Base-by-base conservation (phyloP, 2,888 invertebrate genomes). In the Sphecodes monilicornis region DNA sequence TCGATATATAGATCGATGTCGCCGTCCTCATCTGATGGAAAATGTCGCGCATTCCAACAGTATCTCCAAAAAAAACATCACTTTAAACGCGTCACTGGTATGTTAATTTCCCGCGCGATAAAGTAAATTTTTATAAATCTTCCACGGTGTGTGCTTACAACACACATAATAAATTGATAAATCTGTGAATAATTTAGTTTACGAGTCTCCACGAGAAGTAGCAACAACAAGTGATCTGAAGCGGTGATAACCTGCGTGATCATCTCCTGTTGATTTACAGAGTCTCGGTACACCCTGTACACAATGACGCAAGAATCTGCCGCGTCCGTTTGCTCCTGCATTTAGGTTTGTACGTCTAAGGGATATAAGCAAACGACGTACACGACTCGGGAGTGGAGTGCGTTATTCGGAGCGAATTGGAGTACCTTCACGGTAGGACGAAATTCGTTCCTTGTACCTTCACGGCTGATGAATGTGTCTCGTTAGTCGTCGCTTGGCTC, bases 401-500 rank as follows among this genome's bases (percentile, higher is more conserved):
- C 90, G 91, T 90, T 91, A 91, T 87, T 90, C 86, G 84, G 85
- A 82, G 82, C 82, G 90, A 90, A 90, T 90, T 88, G 86, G 80
- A 91, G 90, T 88, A 81, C 80, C 84, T 80, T 74, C 76, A 76
- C 78, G 85, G 75, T n/a, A 78, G 80, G 84, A 88, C 78, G 82
- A 85, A 84, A 86, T 84, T 88, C 84, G 88, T 89, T 90, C 89
- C 91, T 90, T 90, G 90, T 91, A 89, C 82, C 89, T 88, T 87
- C 79, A 46, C 77, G 75, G 64, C 83, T 90, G 91, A 90, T 91
- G 91, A 91, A 91, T 91, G 90, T 82, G 88, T 90, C 91, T 91
- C 91, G 91, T 91, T 91, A 91, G 91, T 86, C 89, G 91, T 90
- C 86, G 84, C 86, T 90, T 82, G 86, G 85, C 85, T 89, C 77